Base-by-base conservation (phyloP, 2,888 invertebrate species). In the Ischnus inquisitorius region DNA sequence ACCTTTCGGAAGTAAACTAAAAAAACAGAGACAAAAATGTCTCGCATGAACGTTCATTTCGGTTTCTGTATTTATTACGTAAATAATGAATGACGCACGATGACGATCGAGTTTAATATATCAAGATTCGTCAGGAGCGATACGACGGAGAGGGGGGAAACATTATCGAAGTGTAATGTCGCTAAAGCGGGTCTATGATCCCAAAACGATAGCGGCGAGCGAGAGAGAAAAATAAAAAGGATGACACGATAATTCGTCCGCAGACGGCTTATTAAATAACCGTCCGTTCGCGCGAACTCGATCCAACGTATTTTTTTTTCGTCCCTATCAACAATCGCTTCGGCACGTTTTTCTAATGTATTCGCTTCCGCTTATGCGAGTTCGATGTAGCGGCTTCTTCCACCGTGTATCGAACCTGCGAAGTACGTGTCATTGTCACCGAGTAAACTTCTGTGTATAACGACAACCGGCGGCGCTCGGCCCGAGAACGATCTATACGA, bases 361-460 rank as follows among this genome's bases (percentile, higher is more conserved):
- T 19, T 19, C 10, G 16, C 19, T 19, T 54, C 19, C 22, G 54
- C 19, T 10, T 6, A 8, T 16, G 6, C 3, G n/a, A n/a, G 16
- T n/a, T 54, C 54, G 19, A 5, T 54, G 12, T 3, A 54, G 54
- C 54, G n/a, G 25, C 60, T 60, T 28, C 28, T 4, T 48, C 12
- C n/a, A 1, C 12, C 60, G 60, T 54, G 10, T 54, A 54, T 54
- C 54, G 54, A 54, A 54, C 60, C 60, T 60, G n/a, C 14, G 28
- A 60, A 34, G 28, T 60, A 60, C 60, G 77, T 69, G 79, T 79
- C 71, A 79, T 79, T 79, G 79, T 71, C 79, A 79, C 64, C 39
- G 51, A 79, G 79, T 79, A 71, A 79, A 79, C 69, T 71, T 46
- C 41, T 10, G 64, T 19, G 71, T 54, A 51, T 71, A 62, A 79